Evolutionary conservation across 2,888 invertebrate genomes (phyloP).

Genomic region (Crossocerus cetratus): DNA sequence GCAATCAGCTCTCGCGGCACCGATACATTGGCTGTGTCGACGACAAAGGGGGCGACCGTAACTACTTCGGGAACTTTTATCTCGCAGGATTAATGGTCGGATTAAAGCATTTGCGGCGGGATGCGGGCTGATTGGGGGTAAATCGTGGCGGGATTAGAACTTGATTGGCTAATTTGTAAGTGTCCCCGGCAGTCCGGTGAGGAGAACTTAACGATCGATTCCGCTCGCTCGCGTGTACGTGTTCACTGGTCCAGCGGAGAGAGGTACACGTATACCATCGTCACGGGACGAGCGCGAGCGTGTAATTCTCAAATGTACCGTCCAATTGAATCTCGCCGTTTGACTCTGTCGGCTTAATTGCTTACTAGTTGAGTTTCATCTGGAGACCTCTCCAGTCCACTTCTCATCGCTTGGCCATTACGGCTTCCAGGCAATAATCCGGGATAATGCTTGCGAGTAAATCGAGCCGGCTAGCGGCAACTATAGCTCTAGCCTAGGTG

Average conservation of each 20-base stretch:
- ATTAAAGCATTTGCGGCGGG: constrained; percentile 76
- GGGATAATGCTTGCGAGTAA: not conserved
- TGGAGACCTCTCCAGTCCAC: not conserved
- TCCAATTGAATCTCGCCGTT: not conserved
- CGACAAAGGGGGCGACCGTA: constrained; percentile 73
- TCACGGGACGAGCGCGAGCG: not conserved
- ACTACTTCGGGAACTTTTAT: constrained; percentile 75
- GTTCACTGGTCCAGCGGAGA: constrained; percentile 34
- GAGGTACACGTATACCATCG: constrained; percentile 19
- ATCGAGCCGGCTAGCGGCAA: not conserved
- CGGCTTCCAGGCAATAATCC: not conserved
- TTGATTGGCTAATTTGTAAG: constrained; percentile 78
- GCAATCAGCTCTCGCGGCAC: constrained; percentile 44
- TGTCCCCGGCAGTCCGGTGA: constrained; percentile 71
- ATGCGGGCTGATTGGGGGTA: constrained; percentile 74
- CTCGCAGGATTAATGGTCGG: constrained; percentile 76
- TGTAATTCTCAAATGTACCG: constrained; percentile 5
- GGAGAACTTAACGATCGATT: constrained; percentile 73
- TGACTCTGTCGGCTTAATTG: not conserved
- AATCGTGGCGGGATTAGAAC: constrained; percentile 74
- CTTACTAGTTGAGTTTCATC: not conserved
- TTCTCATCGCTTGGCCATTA: not conserved
- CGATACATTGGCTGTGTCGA: constrained; percentile 58
- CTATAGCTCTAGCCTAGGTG: not conserved
- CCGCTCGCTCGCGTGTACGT: constrained; percentile 46